Evolutionary conservation across 2,888 invertebrate genomes (phyloP), one percentile per base, ranked within the genome.

Genomic region (Panopea generosa): DNA sequence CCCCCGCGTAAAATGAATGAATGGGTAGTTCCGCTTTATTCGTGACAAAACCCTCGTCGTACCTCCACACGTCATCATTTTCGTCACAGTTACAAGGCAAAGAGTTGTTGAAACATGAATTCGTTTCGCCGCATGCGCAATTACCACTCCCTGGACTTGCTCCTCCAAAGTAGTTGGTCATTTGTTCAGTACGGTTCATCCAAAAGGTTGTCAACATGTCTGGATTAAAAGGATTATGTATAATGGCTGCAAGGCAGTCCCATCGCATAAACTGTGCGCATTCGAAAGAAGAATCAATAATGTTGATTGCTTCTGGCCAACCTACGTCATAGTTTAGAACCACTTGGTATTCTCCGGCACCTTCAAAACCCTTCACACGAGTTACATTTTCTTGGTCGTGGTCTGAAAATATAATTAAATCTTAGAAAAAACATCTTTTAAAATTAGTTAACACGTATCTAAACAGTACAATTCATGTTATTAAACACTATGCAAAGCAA

Each of bases 191-290:
- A 7, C 89, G 82, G 77, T 88, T 89, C 53, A 77, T 63, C 87
- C 87, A 88, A 62, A 84, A 90, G 2, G 89, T 90, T 14, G 86
- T 87, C 40, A 84, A 72, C 66, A 68, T 68, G 4, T 81, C 81
- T 24, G 84, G 81, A 72, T 84, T 80, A 47, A 77, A 84, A 2
- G 82, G 84, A 65, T 89, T 88, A 63, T 89, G 87, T 50, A 91
- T 90, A 40, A 88, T 79, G 6, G 91, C 88, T 0, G 86, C 87
- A 16, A 78, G 67, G 69, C 91, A 91, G 50, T 90, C 87, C 91
- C 91, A 91, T 27, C 81, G 78, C 74, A 91, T 83, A 77, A 78
- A 90, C 86, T 90, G 90, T 40, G 75, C 67, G 70, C 91, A 91
- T 43, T 82, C 66, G 7, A 43, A 62, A 4, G 91, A 91, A n/a